Percentiles rank a stretch among this genome's conserved stretches.
Conservation (phyloP, 2,888 invertebrate species). For the Lochmaea crataegi region DNA sequence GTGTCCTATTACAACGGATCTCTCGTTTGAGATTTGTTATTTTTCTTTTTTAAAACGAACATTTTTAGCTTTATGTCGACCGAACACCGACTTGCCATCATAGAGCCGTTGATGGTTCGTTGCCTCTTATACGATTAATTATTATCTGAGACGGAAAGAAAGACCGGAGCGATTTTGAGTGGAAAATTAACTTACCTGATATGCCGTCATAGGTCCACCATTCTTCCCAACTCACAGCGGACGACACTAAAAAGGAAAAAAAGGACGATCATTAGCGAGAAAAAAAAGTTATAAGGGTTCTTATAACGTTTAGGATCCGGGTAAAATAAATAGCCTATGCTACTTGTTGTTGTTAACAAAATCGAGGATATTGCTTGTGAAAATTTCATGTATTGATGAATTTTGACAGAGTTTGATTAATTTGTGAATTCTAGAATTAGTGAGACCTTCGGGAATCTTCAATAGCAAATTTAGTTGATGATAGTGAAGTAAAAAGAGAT, state of each 20-base stretch:
- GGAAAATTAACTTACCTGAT: conserved; percentile 77
- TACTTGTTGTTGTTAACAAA: no score
- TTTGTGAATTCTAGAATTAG: no score
- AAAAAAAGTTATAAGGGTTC: neutral
- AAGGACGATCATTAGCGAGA: conserved; percentile 40
- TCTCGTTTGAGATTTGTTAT: conserved; percentile 8
- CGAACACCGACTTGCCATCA: conserved; percentile 11
- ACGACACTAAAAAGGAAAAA: conserved; percentile 72
- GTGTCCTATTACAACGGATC: neutral
- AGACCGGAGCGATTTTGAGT: conserved; percentile 19
- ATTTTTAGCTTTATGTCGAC: conserved; percentile 21
- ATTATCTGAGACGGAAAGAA: conserved; percentile 35
- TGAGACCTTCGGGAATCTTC: no score
- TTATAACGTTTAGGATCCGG: no score
- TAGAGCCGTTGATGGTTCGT: conserved; percentile 5
- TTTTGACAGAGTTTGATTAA: no score
- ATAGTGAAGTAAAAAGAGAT: no score
- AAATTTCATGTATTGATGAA: no score
- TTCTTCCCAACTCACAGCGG: conserved; percentile 90
- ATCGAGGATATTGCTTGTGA: no score
- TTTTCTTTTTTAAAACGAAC: conserved; percentile 12
- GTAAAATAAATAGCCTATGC: no score
- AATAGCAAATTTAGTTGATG: no score
- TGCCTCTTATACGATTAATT: conserved; percentile 33
- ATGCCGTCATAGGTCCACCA: conserved; percentile 98